Base-by-base conservation (phyloP, 2,113 vertebrate species). In the Anolis carolinensis region DNA sequence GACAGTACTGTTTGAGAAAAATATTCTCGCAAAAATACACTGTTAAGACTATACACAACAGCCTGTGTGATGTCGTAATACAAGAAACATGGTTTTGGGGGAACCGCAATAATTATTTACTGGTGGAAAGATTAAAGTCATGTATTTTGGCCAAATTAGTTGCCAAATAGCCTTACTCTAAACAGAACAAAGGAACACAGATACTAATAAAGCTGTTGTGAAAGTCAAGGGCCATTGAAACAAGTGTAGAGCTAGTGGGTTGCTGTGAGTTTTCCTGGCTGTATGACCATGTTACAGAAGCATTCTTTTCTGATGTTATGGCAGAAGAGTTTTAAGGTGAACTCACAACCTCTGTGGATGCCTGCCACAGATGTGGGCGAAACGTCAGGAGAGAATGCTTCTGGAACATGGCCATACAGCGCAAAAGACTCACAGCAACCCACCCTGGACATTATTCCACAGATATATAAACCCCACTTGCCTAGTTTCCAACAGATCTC, bases 1-100 rank as follows among this genome's bases (percentile, higher is more conserved):
- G 67, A 36, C 62, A 50, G 9, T 18, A 72, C 67, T 79, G 81
- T 68, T 44, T 79, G 39, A 68, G 71, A 62, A 82, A 79, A 84
- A 30, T 44, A 79, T 34, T 32, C 16, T 65, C n/a, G 87, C n/a
- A 63, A 70, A 65, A 32, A 4, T 50, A 59, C n/a, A 55, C 10
- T 87, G 8, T 62, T 36, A 82, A 74, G 55, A 55, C 39, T 75
- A 65, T 44, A 36, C 39, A 39, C 52, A 59, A 50, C 63, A 79
- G 34, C 34, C 20, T 63, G 0, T 63, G 67, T 48, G 44, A 34
- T 70, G 13, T 63, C 72, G 11, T 78, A 88, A 78, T 74, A 81
- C 32, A 8, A 71, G 48, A 81, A 18, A 70, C 34, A 44, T 21
- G 5, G 5, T 32, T 63, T 84, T 62, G 20, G 50, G 18, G 50